phyloP scores from a whole-genome alignment of 2,113 vertebrate genomes.

The Gallinago jamesoni region DNA sequence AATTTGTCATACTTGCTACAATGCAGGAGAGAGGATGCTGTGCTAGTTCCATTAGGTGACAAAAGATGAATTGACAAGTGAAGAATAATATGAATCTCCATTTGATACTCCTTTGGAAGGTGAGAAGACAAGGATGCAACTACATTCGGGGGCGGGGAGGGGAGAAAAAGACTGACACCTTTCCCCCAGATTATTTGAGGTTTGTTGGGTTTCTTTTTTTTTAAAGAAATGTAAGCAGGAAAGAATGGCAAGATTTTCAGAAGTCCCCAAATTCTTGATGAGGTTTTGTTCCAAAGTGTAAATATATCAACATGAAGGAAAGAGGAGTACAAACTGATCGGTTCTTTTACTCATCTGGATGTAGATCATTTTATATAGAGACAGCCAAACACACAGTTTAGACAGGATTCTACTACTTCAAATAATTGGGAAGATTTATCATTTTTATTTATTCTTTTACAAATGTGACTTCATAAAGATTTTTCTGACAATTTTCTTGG shows the following conservation, averaged over 20 bases:
- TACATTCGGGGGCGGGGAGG: rapidly evolving
- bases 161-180: not conserved
- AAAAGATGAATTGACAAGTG: not conserved
- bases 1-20: not conserved
- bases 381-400: not conserved
- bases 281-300: not conserved
- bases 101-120: not conserved
- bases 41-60: not conserved
- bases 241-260: not conserved
- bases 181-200: not conserved
- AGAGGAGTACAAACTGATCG: not conserved
- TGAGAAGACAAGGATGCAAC: not conserved
- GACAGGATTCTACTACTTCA: not conserved
- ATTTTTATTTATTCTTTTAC: not conserved
- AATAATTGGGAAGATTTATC: not conserved
- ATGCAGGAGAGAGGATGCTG: not conserved
- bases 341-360: not conserved
- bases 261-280: not conserved
- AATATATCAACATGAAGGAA: not conserved
- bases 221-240: not conserved
- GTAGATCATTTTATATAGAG: not conserved
- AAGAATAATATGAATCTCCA: not conserved
- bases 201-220: not conserved
- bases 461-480: not conserved
- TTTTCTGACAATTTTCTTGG: not conserved